Conservation (phyloP, 2,113 vertebrate genomes). For the Stegastes partitus region DNA sequence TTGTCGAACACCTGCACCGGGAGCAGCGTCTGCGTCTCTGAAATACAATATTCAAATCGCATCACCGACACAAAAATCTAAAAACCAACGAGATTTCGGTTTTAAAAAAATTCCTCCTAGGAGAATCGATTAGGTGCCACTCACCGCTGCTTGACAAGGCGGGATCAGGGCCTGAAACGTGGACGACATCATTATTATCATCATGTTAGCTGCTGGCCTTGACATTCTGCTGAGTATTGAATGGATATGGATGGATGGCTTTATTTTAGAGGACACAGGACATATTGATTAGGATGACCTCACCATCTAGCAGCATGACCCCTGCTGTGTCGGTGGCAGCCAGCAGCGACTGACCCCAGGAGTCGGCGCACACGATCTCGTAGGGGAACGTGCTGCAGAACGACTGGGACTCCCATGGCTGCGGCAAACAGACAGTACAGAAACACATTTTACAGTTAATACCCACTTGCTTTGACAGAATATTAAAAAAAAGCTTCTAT, state of each 20-base stretch:
- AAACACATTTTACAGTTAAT: background rate
- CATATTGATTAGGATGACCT: constrained; percentile 63
- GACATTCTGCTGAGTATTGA: constrained; percentile 56
- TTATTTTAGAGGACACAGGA: constrained; percentile 45
- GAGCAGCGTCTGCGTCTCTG: constrained; percentile 86
- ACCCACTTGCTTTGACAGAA: background rate
- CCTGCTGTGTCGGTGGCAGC: constrained; percentile 93
- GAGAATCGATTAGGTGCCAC: constrained; percentile 8
- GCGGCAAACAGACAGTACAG: constrained; percentile 50
- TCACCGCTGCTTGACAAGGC: constrained; percentile 73
- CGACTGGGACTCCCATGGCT: constrained; percentile 98
- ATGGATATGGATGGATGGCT: constrained; percentile 43
- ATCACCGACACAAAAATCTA: background rate
- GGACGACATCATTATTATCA: constrained; percentile 45
- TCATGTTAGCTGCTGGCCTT: constrained; percentile 18
- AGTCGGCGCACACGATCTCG: constrained; percentile 94
- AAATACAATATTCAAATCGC: constrained; percentile 54
- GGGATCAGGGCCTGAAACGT: constrained; percentile 73
- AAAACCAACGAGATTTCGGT: background rate
- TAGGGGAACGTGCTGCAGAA: constrained; percentile 96
- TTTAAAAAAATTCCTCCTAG: no score
- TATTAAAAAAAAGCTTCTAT: no score
- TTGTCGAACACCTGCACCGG: constrained; percentile 94
- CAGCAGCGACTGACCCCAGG: constrained; percentile 96
- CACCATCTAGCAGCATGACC: constrained; percentile 90